phyloP scores from a whole-genome alignment of 1,140 invertebrate species.

The Leptinotarsa undecemlineata region DNA sequence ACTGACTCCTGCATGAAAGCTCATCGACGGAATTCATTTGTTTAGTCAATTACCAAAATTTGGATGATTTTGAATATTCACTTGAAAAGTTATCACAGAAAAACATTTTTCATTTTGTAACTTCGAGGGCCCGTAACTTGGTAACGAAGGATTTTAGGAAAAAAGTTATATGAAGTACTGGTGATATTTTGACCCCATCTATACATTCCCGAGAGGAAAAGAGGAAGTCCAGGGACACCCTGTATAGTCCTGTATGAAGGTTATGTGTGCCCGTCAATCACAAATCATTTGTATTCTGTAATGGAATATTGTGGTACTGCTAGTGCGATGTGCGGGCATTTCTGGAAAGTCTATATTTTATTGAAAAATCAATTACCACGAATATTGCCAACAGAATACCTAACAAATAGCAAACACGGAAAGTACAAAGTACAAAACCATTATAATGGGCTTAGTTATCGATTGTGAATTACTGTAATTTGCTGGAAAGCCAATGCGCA shows the following conservation, averaged over 20 bases:
- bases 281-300: constrained; percentile 12
- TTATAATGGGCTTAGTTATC: constrained; percentile 39
- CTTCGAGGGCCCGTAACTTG: too few relatives aligned
- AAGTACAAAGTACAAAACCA: constrained; percentile 35
- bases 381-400: constrained; percentile 44
- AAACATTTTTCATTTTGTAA: too few relatives aligned
- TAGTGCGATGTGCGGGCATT: constrained; percentile 14
- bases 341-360: constrained; percentile 34
- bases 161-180: too few relatives aligned
- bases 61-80: too few relatives aligned
- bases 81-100: too few relatives aligned
- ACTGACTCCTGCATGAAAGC: too few relatives aligned
- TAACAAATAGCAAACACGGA: constrained; percentile 46
- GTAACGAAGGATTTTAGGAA: too few relatives aligned
- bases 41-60: too few relatives aligned
- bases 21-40: too few relatives aligned
- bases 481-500: constrained; percentile 43
- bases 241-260: neutral
- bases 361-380: constrained; percentile 43
- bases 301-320: constrained; percentile 16
- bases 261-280: neutral
- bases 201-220: too few relatives aligned
- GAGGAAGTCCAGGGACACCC: too few relatives aligned
- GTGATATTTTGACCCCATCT: too few relatives aligned
- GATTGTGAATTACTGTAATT: constrained; percentile 44